Evolutionary conservation across 2,113 vertebrate genomes (phyloP), one percentile per base, ranked within the genome.

Genomic region (Phyllopteryx taeniolatus): DNA sequence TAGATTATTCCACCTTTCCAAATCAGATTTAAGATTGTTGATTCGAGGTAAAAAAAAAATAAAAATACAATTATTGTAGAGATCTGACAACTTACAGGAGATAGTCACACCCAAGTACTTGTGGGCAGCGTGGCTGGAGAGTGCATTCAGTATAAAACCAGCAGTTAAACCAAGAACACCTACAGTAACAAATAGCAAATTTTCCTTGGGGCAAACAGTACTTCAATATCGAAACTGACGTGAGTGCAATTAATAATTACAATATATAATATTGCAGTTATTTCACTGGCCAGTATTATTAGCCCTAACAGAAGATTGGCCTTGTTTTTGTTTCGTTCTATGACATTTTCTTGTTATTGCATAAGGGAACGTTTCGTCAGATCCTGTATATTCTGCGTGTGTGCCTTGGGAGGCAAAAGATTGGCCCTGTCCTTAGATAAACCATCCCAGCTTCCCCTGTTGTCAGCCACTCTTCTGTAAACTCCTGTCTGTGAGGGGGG

Each of bases 401-500:
- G 20, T 75, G 72, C 70, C 69, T 20, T 49, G 61, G 60, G 74
- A 74, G 56, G 62, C 44, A 46, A 68, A 31, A 56, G 63, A 72
- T 68, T 17, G 77, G 65, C 72, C 42, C 27, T 6, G 61, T 86
- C 83, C 86, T 82, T 1, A 14, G 51, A 49, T 78, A 80, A 86
- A 83, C 74, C 54, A 2, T 79, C 75, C 68, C 54, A 79, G 75
- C 80, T 71, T 84, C 78, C 57, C 72, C 64, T 12, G 77, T 87
- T 83, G 79, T 86, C 82, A 81, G 78, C 85, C 78, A 82, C 15
- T 66, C 76, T 81, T 83, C 71, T 67, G 60, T 85, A 83, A 82
- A 88, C 75, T 72, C 74, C 61, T 64, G 53, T 49, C 77, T 68
- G 67, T 5, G 11, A 69, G 9, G 31, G 31, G 5, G 35, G 56